Evolutionary conservation across 2,888 invertebrate genomes (phyloP).

Genomic region (Philereme vetulata): DNA sequence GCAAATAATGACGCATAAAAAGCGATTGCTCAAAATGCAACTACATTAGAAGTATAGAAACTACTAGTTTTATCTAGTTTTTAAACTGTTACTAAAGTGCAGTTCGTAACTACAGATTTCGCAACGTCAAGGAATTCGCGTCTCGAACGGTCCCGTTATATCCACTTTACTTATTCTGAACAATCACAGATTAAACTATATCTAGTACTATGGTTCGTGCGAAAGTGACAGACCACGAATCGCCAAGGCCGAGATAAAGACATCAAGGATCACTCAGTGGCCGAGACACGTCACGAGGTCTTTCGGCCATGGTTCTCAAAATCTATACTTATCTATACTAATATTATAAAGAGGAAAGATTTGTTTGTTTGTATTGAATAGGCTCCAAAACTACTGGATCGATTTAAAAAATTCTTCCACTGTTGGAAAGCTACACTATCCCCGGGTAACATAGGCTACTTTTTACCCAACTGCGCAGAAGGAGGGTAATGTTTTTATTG

Average conservation of each 20-base stretch:
- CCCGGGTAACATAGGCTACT: no score
- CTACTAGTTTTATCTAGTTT: conserved; percentile 17
- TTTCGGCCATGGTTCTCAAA: no score
- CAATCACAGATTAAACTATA: conserved; percentile 6
- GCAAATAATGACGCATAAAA: conserved; percentile 20
- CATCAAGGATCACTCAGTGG: no score
- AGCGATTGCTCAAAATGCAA: conserved; percentile 16
- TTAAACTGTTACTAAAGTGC: conserved; percentile 17
- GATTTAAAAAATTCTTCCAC: no score
- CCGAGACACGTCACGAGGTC: no score
- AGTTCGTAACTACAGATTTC: conserved; percentile 14
- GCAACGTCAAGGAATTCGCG: conserved; percentile 22
- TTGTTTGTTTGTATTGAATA: no score
- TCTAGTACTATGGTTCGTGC: conserved; percentile 7
- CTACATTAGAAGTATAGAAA: conserved; percentile 18
- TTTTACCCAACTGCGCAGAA: no score
- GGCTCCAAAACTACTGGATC: no score
- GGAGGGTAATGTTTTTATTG: no score
- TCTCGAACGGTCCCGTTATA: conserved; percentile 20
- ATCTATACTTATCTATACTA: no score
- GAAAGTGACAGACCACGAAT: conserved; percentile 34
- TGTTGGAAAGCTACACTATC: no score
- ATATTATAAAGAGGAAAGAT: no score
- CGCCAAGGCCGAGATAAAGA: not conserved
- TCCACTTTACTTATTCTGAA: conserved; percentile 14